Evolutionary conservation across 2,113 vertebrate genomes (phyloP).

Genomic region (Anthoscopus minutus): DNA sequence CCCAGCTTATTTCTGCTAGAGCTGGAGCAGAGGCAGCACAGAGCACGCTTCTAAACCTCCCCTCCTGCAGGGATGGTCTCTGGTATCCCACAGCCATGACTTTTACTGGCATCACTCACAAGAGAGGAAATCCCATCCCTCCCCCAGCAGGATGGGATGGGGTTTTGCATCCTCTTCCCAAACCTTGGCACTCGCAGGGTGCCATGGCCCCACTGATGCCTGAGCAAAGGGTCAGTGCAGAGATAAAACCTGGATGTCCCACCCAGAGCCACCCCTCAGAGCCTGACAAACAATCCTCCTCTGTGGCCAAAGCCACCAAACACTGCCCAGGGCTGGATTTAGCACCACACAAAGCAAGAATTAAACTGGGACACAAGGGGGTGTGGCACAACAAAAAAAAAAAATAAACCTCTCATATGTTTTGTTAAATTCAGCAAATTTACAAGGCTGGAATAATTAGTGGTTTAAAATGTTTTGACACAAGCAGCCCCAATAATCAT

Average conservation of each 20-base stretch:
- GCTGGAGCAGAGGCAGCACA: not conserved
- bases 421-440: constrained; percentile 70
- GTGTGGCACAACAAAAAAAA: not conserved
- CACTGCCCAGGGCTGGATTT: not conserved
- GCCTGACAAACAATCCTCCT: not conserved
- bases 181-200: fast-evolving
- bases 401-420: not conserved
- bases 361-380: not conserved
- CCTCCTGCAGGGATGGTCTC: not conserved
- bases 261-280: not conserved
- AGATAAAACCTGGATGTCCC: not conserved
- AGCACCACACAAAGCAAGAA: not conserved
- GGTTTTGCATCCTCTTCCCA: not conserved
- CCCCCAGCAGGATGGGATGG: fast-evolving
- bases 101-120: not conserved
- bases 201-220: fast-evolving
- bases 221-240: fast-evolving
- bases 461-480: constrained; percentile 72
- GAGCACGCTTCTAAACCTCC: fast-evolving
- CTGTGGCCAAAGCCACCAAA: fast-evolving
- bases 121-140: not conserved
- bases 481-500: constrained; percentile 61
- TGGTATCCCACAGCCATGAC: not conserved
- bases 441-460: constrained; percentile 72
- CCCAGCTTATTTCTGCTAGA: not conserved